Evolutionary conservation across 2,888 invertebrate species (phyloP).

Genomic region (Hermaeophaga mercurialis): DNA sequence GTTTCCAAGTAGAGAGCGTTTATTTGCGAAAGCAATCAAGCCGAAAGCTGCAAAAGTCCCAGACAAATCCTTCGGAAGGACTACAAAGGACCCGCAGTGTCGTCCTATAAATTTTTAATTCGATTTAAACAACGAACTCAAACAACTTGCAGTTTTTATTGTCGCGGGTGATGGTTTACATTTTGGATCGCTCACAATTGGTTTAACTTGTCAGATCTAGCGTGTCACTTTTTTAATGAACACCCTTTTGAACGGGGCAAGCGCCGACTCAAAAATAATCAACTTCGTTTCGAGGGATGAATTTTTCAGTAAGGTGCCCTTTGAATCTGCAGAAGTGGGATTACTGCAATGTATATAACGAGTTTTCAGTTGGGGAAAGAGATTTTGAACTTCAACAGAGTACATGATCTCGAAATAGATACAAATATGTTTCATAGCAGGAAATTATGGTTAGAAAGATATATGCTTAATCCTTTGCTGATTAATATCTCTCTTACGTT

Average conservation of each 20-base stretch:
- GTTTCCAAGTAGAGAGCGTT: constrained; percentile 42
- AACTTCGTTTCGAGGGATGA: constrained; percentile 29
- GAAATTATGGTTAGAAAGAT: too few relatives aligned
- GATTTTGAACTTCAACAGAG: too few relatives aligned
- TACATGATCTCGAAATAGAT: too few relatives aligned
- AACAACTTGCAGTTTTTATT: constrained; percentile 54
- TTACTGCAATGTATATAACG: constrained; percentile 14
- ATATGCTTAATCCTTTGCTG: too few relatives aligned
- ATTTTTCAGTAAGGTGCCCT: constrained; percentile 24
- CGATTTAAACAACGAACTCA: constrained; percentile 55
- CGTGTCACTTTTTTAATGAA: constrained; percentile 51
- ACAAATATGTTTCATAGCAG: too few relatives aligned
- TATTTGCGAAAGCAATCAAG: constrained; percentile 56
- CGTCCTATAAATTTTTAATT: constrained; percentile 57
- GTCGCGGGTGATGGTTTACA: constrained; percentile 39
- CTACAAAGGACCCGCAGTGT: constrained; percentile 52
- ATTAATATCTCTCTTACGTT: too few relatives aligned
- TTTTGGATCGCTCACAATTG: constrained; percentile 53
- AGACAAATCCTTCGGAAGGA: constrained; percentile 49
- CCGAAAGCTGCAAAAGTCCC: constrained; percentile 53
- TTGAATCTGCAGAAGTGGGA: constrained; percentile 7
- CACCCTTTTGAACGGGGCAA: constrained; percentile 34
- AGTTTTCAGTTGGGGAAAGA: constrained; percentile 5
- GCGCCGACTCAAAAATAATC: constrained; percentile 24
- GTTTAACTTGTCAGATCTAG: constrained; percentile 54